Percentiles rank a stretch among this genome's conserved stretches.
Evolutionary conservation across 2,888 invertebrate genomes (phyloP).

Genomic region (Napeogenes sylphis): DNA sequence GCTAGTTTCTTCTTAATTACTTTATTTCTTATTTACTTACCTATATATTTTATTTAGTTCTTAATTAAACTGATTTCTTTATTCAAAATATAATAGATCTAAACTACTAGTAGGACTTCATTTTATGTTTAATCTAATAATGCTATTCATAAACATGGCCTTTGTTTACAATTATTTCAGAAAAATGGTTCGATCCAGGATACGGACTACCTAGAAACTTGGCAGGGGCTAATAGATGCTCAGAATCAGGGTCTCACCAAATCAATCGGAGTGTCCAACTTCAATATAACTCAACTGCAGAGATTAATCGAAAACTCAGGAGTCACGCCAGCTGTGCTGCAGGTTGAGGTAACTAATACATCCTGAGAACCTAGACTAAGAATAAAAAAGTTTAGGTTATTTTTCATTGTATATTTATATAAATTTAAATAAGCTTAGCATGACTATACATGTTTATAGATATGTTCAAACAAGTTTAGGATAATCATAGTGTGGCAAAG

Average conservation of each 20-base stretch:
- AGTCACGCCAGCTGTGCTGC: constrained; percentile 78
- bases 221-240: constrained; percentile 83
- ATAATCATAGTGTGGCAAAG: background rate
- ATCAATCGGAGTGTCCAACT: constrained; percentile 88
- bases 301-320: constrained; percentile 67
- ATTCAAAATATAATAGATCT: too few relatives aligned
- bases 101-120: constrained; percentile 37
- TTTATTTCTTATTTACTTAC: too few relatives aligned
- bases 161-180: too few relatives aligned
- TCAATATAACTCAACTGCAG: constrained; percentile 83
- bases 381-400: background rate
- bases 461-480: background rate
- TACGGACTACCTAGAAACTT: constrained; percentile 82
- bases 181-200: constrained; percentile 37
- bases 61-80: too few relatives aligned
- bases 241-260: constrained; percentile 78
- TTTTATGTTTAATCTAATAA: too few relatives aligned
- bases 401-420: too few relatives aligned
- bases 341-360: constrained; percentile 63
- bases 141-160: too few relatives aligned
- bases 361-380: background rate
- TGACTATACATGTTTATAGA: too few relatives aligned
- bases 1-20: too few relatives aligned
- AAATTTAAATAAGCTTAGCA: too few relatives aligned
- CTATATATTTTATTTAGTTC: too few relatives aligned